Conservation (phyloP, 2,113 vertebrate species). For the Mus musculus region DNA sequence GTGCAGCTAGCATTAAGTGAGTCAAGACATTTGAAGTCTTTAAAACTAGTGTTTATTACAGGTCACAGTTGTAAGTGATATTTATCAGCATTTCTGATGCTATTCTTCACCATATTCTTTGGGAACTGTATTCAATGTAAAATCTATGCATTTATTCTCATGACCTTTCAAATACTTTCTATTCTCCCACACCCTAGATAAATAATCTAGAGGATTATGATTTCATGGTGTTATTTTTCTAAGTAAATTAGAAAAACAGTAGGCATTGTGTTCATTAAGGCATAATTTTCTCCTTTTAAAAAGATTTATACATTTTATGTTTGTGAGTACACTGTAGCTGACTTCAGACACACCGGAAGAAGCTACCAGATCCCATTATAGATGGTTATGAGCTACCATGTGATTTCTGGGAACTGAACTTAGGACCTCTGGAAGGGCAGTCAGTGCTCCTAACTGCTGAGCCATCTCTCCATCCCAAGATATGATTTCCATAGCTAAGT, state of each 20-base stretch:
- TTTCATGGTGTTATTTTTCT: not conserved
- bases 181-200: not conserved
- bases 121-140: not conserved
- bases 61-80: not conserved
- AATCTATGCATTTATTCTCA: not conserved
- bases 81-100: not conserved
- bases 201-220: not conserved
- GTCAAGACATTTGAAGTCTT: not conserved
- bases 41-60: not conserved
- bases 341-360: no score
- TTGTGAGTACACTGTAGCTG: no score
- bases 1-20: not conserved
- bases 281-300: no score
- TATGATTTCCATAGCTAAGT: slow-evolving; percentile 58
- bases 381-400: no score
- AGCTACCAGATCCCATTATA: no score
- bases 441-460: no score
- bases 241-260: slow-evolving; percentile 53
- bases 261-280: slow-evolving; percentile 36
- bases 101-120: not conserved
- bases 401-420: no score
- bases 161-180: not conserved
- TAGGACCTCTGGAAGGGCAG: no score
- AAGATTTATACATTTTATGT: no score
- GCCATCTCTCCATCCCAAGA: no score